Percentiles rank a stretch among this genome's conserved stretches.
Conservation (phyloP, 2,888 invertebrate species). For the Pocota personata region DNA sequence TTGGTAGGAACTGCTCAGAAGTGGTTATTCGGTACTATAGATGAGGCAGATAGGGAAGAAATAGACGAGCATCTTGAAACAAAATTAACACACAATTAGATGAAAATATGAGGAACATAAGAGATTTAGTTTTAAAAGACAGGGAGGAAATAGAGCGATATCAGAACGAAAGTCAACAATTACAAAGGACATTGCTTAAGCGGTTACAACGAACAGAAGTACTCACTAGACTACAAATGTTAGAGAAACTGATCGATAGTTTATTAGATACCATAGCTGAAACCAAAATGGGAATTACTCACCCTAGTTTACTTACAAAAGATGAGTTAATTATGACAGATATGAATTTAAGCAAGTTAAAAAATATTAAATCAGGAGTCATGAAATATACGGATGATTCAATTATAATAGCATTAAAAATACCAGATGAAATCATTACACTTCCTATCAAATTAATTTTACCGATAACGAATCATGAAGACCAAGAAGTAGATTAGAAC, state of each 20-base stretch:
- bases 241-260: slow-evolving; percentile 11
- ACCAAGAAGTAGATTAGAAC: slow-evolving; percentile 1
- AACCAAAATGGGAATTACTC: slow-evolving; percentile 20
- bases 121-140: slow-evolving; percentile 21
- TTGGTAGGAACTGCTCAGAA: slow-evolving; percentile 7
- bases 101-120: slow-evolving; percentile 17
- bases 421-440: not conserved
- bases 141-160: slow-evolving; percentile 11
- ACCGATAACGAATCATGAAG: slow-evolving; percentile 10
- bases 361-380: not conserved
- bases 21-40: slow-evolving; percentile 12
- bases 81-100: slow-evolving; percentile 25
- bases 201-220: slow-evolving; percentile 10
- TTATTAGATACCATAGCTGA: slow-evolving; percentile 10
- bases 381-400: not conserved
- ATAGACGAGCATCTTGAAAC: slow-evolving; percentile 9
- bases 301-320: slow-evolving; percentile 16
- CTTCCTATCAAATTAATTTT: not conserved
- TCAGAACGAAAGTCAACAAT: slow-evolving; percentile 14
- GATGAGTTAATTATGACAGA: slow-evolving; percentile 21
- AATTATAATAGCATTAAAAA: slow-evolving; percentile 6
- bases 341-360: not conserved
- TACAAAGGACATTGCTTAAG: slow-evolving; percentile 9
- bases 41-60: not conserved
- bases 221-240: slow-evolving; percentile 13